A percentile compares a stretch with the other conserved stretches of the same genome.
phyloP scores from a whole-genome alignment of 2,113 vertebrate genomes.

The Bubo bubo region DNA sequence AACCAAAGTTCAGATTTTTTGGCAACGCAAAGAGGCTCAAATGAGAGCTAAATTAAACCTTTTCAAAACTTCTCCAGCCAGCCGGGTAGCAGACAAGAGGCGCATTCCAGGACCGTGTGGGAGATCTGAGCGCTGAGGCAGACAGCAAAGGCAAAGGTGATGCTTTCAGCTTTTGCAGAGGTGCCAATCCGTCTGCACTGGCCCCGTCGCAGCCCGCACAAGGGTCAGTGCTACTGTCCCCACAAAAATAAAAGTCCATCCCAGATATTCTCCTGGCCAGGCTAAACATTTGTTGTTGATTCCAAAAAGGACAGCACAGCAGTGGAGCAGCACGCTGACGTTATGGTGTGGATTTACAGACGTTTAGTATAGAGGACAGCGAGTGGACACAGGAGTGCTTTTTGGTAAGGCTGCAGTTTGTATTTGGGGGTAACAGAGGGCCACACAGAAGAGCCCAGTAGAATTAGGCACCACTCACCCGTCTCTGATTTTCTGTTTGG shows the following conservation, averaged over 20 bases:
- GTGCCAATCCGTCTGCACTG: slow-evolving; percentile 6
- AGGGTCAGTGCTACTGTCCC: not conserved
- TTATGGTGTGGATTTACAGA: not conserved
- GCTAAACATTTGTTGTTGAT: not conserved
- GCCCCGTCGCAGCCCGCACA: accelerated
- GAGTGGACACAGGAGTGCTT: not conserved
- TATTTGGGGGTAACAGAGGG: not conserved
- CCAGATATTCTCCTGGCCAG: not conserved
- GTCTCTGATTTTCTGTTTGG: not conserved
- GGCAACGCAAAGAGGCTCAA: slow-evolving; percentile 20
- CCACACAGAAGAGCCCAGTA: not conserved
- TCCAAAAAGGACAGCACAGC: not conserved
- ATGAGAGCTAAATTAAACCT: slow-evolving; percentile 60
- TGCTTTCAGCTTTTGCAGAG: slow-evolving; percentile 21
- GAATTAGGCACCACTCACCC: not conserved
- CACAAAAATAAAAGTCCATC: not conserved
- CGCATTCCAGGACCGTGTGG: slow-evolving; percentile 50
- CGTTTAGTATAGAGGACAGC: not conserved
- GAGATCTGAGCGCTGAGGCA: slow-evolving; percentile 37
- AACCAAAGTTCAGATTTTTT: slow-evolving; percentile 57
- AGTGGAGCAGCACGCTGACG: not conserved
- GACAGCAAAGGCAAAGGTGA: slow-evolving; percentile 52
- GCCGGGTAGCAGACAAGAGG: slow-evolving; percentile 58
- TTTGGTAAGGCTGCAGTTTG: not conserved
- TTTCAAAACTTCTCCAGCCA: slow-evolving; percentile 41